phyloP scores from a whole-genome alignment of 2,113 vertebrate species.

The Saccopteryx leptura region DNA sequence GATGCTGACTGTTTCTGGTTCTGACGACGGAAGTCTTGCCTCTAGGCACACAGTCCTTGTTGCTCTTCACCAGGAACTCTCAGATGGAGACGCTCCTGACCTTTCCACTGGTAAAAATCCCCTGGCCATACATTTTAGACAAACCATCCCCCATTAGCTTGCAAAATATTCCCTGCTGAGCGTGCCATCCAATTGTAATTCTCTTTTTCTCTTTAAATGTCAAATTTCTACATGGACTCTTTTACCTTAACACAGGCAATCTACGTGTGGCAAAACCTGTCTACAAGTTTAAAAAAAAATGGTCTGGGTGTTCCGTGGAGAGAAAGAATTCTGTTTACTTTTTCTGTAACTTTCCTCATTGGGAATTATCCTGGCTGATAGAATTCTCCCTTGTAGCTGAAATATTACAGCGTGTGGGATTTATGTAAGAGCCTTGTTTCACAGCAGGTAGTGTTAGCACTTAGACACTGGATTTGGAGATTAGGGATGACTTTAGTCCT shows the following conservation, averaged over 20 bases:
- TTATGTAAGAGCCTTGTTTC: constrained; percentile 74
- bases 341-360: constrained; percentile 58
- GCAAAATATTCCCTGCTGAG: constrained; percentile 75
- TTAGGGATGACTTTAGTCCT: constrained; percentile 56
- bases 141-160: constrained; percentile 71
- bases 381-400: constrained; percentile 10
- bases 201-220: constrained; percentile 72
- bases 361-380: constrained; percentile 52
- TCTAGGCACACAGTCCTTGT: background rate
- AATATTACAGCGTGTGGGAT: constrained; percentile 59
- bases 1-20: background rate
- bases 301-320: background rate
- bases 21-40: background rate
- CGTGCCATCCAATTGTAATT: constrained; percentile 61
- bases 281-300: constrained; percentile 47
- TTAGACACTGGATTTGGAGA: constrained; percentile 74
- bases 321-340: constrained; percentile 72
- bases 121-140: constrained; percentile 50
- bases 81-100: background rate
- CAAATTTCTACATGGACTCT: constrained; percentile 54
- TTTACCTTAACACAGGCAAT: constrained; percentile 52
- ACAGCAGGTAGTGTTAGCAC: constrained; percentile 55
- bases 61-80: constrained; percentile 23
- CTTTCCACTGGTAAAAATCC: constrained; percentile 47
- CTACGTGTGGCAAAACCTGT: background rate